Percentiles rank a stretch among this genome's conserved stretches.
Conservation (phyloP, 2,797 vertebrate genomes). For the Leptodactylus fallax region DNA sequence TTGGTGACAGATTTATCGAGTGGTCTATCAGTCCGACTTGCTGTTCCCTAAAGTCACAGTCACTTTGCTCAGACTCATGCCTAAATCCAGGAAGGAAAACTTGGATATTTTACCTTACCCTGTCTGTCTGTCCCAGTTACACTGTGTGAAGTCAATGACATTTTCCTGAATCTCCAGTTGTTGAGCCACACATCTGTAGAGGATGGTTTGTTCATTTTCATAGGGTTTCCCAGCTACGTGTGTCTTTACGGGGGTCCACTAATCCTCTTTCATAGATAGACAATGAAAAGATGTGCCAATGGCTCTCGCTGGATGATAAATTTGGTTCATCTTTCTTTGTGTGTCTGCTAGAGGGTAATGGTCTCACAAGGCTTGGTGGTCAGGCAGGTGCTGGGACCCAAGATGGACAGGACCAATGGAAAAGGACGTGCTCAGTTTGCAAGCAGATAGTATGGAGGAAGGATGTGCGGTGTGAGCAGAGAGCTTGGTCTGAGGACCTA, state of each 20-base stretch:
- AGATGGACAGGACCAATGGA: no score
- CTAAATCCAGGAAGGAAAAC: background rate
- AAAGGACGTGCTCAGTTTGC: no score
- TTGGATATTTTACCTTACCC: background rate
- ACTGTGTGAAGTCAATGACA: background rate
- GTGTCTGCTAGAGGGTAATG: no score
- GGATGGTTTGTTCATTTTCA: background rate
- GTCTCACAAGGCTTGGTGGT: no score
- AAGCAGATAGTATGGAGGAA: no score
- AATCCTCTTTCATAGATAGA: no score
- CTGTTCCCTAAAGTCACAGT: slow-evolving; percentile 35
- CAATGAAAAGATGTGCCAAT: no score
- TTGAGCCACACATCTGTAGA: background rate
- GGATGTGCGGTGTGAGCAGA: no score
- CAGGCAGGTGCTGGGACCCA: no score
- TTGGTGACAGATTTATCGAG: slow-evolving; percentile 70
- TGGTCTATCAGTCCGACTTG: slow-evolving; percentile 68
- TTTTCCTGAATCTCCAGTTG: background rate
- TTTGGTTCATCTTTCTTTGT: no score
- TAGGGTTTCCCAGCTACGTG: background rate
- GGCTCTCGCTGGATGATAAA: no score
- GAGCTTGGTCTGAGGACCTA: no score
- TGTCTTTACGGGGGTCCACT: background rate
- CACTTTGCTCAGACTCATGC: background rate
- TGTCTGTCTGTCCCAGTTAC: background rate